Evolutionary conservation across 2,888 invertebrate species (phyloP).

Genomic region (Elmis aenea): DNA sequence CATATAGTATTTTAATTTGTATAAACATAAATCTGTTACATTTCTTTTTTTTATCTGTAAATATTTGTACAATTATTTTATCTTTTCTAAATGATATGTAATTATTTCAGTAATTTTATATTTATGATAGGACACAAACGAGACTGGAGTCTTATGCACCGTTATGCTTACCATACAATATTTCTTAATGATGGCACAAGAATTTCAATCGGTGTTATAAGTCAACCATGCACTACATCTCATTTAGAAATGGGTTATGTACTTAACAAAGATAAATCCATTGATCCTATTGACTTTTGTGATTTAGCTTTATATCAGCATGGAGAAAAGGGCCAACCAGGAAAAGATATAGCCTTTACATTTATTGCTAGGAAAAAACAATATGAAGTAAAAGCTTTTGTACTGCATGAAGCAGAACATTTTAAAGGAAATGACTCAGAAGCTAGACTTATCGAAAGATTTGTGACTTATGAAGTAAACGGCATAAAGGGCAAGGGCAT

Average conservation of each 20-base stretch:
- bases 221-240: conserved; percentile 65
- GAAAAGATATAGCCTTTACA: conserved; percentile 60
- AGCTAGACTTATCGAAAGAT: conserved; percentile 62
- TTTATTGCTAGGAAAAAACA: conserved; percentile 55
- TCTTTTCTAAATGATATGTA: too few relatives aligned
- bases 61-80: too few relatives aligned
- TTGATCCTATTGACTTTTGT: conserved; percentile 56
- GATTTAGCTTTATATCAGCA: conserved; percentile 62
- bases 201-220: conserved; percentile 68
- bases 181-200: conserved; percentile 65
- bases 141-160: conserved; percentile 69
- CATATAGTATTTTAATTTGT: too few relatives aligned
- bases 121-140: conserved; percentile 56
- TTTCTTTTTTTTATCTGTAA: too few relatives aligned
- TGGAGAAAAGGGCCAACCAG: conserved; percentile 62
- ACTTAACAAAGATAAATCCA: conserved; percentile 46
- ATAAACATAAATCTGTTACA: too few relatives aligned
- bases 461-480: conserved; percentile 53
- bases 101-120: conserved; percentile 4
- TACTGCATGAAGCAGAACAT: conserved; percentile 57
- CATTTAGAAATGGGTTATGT: conserved; percentile 63
- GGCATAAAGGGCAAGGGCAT: conserved; percentile 64
- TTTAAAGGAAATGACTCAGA: conserved; percentile 66
- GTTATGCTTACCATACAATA: conserved; percentile 75
- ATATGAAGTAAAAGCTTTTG: conserved; percentile 58